phyloP scores from a whole-genome alignment of 2,888 invertebrate species.

The Diaperis boleti region DNA sequence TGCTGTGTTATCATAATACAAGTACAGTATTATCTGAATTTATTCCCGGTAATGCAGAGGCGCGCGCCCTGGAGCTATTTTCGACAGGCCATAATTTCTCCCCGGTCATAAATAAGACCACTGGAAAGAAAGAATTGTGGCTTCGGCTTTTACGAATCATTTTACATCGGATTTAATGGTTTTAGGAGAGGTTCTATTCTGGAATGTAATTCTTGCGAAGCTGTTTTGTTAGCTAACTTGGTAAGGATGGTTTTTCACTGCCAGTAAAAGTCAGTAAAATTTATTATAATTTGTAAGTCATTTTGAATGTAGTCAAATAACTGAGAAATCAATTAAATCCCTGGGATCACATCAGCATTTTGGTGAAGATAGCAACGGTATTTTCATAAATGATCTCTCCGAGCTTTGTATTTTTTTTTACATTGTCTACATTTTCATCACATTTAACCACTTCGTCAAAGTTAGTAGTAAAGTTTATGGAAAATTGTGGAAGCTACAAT shows the following conservation, averaged over 20 bases:
- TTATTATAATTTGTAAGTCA: too few relatives aligned
- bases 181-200: constrained; percentile 24
- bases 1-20: constrained; percentile 59
- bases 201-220: constrained; percentile 32
- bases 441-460: too few relatives aligned
- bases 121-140: constrained; percentile 44
- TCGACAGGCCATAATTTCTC: constrained; percentile 57
- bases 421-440: too few relatives aligned
- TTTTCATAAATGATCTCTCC: too few relatives aligned
- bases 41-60: constrained; percentile 50
- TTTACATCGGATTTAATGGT: constrained; percentile 46
- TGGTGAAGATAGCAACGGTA: too few relatives aligned
- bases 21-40: constrained; percentile 59
- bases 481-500: constrained; percentile 55
- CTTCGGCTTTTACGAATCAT: constrained; percentile 45
- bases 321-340: too few relatives aligned
- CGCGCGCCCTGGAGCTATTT: constrained; percentile 49
- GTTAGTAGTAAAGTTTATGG: too few relatives aligned
- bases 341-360: too few relatives aligned
- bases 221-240: constrained; percentile 48
- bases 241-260: constrained; percentile 39
- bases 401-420: too few relatives aligned
- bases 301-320: too few relatives aligned
- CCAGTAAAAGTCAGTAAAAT: too few relatives aligned
- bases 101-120: constrained; percentile 58